These are phyloP conservation scores for Scleropages formosus DNA, from an alignment of 2,797 vertebrate species.

Conservation along the genomic window DNA sequence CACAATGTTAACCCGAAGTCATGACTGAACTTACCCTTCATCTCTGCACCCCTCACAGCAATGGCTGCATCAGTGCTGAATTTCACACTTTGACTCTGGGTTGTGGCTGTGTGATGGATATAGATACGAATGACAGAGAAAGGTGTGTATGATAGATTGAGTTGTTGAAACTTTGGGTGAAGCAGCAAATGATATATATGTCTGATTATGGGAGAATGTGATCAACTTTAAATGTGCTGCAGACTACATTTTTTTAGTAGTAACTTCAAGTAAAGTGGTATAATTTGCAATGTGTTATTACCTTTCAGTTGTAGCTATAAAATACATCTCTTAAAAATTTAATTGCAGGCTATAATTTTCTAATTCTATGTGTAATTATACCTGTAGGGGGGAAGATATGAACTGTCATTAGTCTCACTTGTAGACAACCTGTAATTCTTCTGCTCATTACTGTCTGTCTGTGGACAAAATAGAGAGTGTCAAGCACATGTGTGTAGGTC, in stretches of 20 bases:
- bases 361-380: neutral
- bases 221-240: neutral
- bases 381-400: neutral
- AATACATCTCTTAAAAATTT: neutral
- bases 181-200: neutral
- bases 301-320: neutral
- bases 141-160: too few relatives aligned
- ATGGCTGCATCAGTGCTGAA: slow-evolving; percentile 24
- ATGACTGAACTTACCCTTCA: neutral
- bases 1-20: neutral
- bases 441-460: neutral
- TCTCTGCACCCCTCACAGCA: neutral
- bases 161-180: too few relatives aligned
- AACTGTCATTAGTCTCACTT: neutral
- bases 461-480: too few relatives aligned
- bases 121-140: neutral
- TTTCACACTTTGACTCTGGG: slow-evolving; percentile 16
- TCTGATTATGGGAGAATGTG: slow-evolving; percentile 5
- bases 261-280: neutral
- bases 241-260: neutral
- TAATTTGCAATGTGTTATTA: neutral
- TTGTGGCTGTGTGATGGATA: neutral
- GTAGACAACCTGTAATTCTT: neutral
- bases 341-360: too few relatives aligned
- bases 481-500: too few relatives aligned